Conservation (phyloP, 1,140 invertebrate genomes). For the Hermetia illucens region DNA sequence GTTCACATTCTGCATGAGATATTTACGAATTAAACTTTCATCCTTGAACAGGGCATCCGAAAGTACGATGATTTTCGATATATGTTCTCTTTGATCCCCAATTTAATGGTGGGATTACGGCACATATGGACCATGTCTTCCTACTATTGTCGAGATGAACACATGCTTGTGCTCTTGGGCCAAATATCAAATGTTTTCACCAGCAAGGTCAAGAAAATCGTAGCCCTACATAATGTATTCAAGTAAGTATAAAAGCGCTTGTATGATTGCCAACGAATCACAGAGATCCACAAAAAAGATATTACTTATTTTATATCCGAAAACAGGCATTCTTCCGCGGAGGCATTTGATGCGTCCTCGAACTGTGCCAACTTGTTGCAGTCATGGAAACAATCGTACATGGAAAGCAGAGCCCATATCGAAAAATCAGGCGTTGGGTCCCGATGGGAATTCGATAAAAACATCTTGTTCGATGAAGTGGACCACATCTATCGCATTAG, state of each 20-base stretch:
- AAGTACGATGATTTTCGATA: slow-evolving; percentile 52
- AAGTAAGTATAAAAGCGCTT: slow-evolving; percentile 38
- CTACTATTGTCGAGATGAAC: slow-evolving; percentile 56
- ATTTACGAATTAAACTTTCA: too few species aligned
- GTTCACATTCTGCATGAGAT: too few species aligned
- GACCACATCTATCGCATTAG: slow-evolving; percentile 74
- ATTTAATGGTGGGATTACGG: slow-evolving; percentile 64
- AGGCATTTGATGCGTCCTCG: slow-evolving; percentile 37
- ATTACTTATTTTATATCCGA: too few species aligned
- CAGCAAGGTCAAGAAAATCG: slow-evolving; percentile 53
- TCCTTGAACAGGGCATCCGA: slow-evolving; percentile 46
- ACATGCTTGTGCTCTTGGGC: slow-evolving; percentile 61
- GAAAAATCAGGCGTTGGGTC: slow-evolving; percentile 65
- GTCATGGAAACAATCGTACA: slow-evolving; percentile 60
- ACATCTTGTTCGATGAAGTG: slow-evolving; percentile 60
- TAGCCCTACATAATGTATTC: slow-evolving; percentile 59
- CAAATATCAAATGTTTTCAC: slow-evolving; percentile 67
- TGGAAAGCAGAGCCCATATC: slow-evolving; percentile 60
- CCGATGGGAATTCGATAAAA: slow-evolving; percentile 82
- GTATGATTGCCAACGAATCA: too few species aligned
- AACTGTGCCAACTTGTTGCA: slow-evolving; percentile 52
- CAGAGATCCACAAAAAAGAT: too few species aligned
- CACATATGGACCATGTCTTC: slow-evolving; percentile 73
- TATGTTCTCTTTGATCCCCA: slow-evolving; percentile 56
- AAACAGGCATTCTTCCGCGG: slow-evolving; percentile 38